Base-by-base conservation (phyloP, 2,888 invertebrate genomes). In the Diarsia rubi region DNA sequence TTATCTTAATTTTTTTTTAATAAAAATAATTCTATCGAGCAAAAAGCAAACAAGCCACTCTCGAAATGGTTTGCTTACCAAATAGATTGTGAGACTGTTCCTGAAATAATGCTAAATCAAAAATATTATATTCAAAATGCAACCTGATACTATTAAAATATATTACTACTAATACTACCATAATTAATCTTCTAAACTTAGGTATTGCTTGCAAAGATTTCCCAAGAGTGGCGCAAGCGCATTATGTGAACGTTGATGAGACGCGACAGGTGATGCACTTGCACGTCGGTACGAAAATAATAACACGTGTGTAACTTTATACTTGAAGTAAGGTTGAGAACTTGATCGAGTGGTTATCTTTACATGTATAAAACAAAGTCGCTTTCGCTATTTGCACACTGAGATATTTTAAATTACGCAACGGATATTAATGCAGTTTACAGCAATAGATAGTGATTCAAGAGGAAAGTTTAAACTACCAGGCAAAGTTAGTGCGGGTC, bases 201-300 rank as follows among this genome's bases (percentile, higher is more conserved):
- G 19, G 0, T 1, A 37, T 27, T 44, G 4, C 45, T 64, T 47
- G 27, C 21, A 0, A 0, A 1, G 16, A 72, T 71, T 60, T 78
- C 14, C 24, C 21, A 16, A 31, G 21, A 62, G 8, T 1, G 49
- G 78, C 78, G 80, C 65, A 3, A 1, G 65, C 78, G 80, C 78
- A 77, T 21, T 6, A 27, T 24, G 21, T 21, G n/a, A 4, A 1
- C 6, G 27, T 71, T 37, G 8, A 45, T 12, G 14, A 31, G 54
- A 2, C 45, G 16, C 9, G 21, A n/a, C 27, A 44, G 14, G 24
- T 37, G 8, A 66, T 37, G n/a, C n/a, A 27, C 42, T 27, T 37
- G n/a, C 27, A 4, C n/a, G 45, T 37, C 11, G 8, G 0, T 16
- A 5, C 11, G 14, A 37, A 42, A 72, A 62, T 60, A 75, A 60